Evolutionary conservation across 2,888 invertebrate species (phyloP).

Genomic region (Poecilus cupreus): DNA sequence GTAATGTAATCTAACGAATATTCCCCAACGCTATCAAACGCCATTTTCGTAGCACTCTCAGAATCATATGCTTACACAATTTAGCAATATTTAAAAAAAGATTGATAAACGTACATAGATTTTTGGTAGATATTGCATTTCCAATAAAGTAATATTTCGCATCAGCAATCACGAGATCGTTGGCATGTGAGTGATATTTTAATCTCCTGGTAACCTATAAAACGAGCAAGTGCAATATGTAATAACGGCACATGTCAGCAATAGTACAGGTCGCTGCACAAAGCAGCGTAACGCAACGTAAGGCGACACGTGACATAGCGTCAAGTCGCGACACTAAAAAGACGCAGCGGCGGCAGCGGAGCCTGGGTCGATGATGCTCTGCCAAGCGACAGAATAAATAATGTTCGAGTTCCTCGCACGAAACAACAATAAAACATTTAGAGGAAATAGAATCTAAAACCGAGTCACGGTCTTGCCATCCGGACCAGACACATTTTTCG

Average conservation of each 20-base stretch:
- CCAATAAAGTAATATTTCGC: background rate
- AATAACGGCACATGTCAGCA: constrained; percentile 15
- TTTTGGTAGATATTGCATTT: background rate
- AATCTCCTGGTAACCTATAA: background rate
- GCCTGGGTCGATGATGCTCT: constrained; percentile 48
- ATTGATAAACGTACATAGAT: background rate
- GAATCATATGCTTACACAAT: too few species aligned
- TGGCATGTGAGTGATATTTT: constrained; percentile 6
- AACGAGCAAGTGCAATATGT: constrained; percentile 26
- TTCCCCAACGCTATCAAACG: too few species aligned
- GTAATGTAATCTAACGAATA: too few species aligned
- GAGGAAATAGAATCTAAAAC: constrained; percentile 64
- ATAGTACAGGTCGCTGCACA: constrained; percentile 19
- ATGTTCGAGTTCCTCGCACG: constrained; percentile 56
- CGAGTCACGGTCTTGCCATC: constrained; percentile 66
- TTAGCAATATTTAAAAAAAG: too few species aligned
- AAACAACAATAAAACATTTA: constrained; percentile 59
- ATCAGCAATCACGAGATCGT: too few species aligned
- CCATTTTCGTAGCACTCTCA: too few species aligned
- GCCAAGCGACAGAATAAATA: constrained; percentile 58
- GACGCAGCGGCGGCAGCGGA: background rate
- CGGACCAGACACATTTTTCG: constrained; percentile 57
- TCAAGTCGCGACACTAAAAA: constrained; percentile 16
- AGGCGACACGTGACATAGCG: constrained; percentile 6
- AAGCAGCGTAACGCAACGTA: background rate